These are phyloP conservation scores for Microtus richardsoni DNA, from an alignment of 2,113 vertebrate species.

Conservation along the genomic window DNA sequence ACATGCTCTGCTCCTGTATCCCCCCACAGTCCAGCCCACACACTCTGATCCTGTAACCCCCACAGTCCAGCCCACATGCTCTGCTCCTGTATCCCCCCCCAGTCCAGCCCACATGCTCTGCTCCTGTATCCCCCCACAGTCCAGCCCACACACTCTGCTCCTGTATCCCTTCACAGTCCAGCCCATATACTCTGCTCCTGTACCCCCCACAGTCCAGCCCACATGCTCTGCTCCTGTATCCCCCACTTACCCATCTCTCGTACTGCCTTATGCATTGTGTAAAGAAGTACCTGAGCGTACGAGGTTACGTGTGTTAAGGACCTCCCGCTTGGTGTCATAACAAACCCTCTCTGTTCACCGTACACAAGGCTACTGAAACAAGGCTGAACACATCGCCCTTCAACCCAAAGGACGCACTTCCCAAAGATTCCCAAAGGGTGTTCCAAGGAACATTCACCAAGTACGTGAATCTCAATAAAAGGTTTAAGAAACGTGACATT, in stretches of 20 bases:
- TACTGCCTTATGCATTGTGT: accelerated
- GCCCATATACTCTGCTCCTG: neutral
- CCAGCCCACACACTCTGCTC: neutral
- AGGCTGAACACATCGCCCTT: neutral
- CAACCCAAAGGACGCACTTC: neutral
- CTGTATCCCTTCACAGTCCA: neutral
- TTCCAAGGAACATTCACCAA: neutral
- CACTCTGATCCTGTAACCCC: accelerated
- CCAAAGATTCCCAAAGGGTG: neutral
- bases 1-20: neutral
- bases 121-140: neutral
- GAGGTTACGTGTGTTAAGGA: neutral
- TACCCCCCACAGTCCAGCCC: neutral
- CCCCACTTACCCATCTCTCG: neutral
- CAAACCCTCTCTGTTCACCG: neutral
- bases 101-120: neutral
- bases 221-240: neutral
- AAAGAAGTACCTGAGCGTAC: neutral
- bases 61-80: neutral
- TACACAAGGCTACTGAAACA: neutral
- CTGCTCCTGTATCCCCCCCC: accelerated
- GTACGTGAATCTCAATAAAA: neutral
- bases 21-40: neutral
- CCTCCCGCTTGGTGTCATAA: neutral
- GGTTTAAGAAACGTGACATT: neutral